Conservation (phyloP, 2,113 vertebrate genomes). For the Rhabdornis inornatus region DNA sequence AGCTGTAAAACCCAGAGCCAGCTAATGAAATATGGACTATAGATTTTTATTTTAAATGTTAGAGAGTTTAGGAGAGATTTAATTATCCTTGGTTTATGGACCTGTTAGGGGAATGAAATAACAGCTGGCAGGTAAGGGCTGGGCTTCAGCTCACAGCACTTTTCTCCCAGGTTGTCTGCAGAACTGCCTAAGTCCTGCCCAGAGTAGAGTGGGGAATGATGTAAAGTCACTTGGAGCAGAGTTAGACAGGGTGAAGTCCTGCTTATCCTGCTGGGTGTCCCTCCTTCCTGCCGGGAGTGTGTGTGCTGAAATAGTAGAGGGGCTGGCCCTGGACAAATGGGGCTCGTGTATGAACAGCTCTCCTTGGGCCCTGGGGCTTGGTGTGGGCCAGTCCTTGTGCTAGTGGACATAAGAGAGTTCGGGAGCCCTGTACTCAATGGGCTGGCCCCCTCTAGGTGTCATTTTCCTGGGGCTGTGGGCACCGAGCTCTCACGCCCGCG, state of each 20-base stretch:
- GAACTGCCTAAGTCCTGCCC: not conserved
- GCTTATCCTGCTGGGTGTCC: not conserved
- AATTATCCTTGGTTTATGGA: slow-evolving; percentile 58
- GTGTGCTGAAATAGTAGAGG: not conserved
- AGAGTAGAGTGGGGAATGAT: not conserved
- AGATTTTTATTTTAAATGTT: slow-evolving; percentile 62
- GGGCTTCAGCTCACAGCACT: not conserved
- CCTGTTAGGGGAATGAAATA: slow-evolving; percentile 37
- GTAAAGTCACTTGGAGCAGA: not conserved
- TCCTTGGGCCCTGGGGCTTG: not conserved
- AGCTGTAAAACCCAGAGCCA: slow-evolving; percentile 53
- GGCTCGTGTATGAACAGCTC: not conserved
- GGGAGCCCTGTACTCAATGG: rapidly evolving
- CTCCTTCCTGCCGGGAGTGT: not conserved
- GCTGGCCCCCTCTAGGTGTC: not conserved
- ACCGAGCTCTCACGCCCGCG: rapidly evolving
- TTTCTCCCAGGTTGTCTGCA: not conserved
- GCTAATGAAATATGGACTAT: slow-evolving; percentile 60
- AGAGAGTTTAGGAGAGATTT: slow-evolving; percentile 56
- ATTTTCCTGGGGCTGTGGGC: not conserved
- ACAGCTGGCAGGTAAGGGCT: slow-evolving; percentile 12
- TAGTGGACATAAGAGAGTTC: rapidly evolving
- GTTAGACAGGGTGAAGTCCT: not conserved
- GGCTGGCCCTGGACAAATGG: not conserved
- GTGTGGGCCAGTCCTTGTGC: not conserved